phyloP scores from a whole-genome alignment of 2,888 invertebrate species.

The Synergus umbraculus region DNA sequence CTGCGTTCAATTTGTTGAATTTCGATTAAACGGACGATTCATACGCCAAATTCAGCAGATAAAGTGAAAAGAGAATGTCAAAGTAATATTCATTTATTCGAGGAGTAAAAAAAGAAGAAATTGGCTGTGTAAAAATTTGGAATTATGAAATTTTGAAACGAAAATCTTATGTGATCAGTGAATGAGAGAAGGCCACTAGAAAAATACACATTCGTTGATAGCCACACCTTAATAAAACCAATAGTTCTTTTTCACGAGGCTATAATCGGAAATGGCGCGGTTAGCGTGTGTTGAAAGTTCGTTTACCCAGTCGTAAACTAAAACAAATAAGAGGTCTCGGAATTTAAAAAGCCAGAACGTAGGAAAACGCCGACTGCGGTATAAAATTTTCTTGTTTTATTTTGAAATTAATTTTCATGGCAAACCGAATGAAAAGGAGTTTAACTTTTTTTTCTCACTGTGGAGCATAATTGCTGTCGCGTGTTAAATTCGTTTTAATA shows the following conservation, averaged over 20 bases:
- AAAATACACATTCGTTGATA: background rate
- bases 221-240: background rate
- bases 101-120: background rate
- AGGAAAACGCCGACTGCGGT: background rate
- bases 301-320: background rate
- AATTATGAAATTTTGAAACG: background rate
- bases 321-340: background rate
- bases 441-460: background rate
- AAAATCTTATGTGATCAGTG: background rate
- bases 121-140: background rate
- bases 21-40: background rate
- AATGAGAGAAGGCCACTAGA: background rate
- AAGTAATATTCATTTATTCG: background rate
- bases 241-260: background rate
- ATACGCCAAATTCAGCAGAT: background rate
- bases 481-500: slow-evolving; percentile 6
- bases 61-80: background rate
- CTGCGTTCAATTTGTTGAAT: slow-evolving; percentile 22
- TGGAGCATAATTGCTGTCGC: slow-evolving; percentile 25
- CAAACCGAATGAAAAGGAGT: slow-evolving; percentile 28
- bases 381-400: slow-evolving; percentile 28
- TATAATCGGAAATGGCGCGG: background rate
- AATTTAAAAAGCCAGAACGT: slow-evolving; percentile 4
- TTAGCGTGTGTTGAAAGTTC: background rate
- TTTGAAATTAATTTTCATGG: slow-evolving; percentile 39